Conservation (phyloP, 2,113 vertebrate genomes). For the Lucifuga dentata region DNA sequence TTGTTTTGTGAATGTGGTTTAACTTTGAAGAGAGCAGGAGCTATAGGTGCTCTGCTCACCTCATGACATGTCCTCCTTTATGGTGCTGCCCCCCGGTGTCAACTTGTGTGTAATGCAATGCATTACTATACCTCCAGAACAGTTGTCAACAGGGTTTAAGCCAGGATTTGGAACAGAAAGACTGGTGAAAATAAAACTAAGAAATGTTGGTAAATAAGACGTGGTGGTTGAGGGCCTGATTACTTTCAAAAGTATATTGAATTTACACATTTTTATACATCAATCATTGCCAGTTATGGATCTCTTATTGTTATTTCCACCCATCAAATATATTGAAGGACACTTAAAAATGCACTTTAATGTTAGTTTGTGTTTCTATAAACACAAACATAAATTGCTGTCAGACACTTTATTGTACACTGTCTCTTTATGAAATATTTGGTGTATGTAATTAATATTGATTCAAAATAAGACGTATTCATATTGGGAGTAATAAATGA, state of each 20-base stretch:
- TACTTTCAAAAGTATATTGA: constrained; percentile 10
- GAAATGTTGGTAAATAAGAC: neutral
- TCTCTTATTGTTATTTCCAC: constrained; percentile 1
- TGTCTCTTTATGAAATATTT: neutral
- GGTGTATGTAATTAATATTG: constrained; percentile 3
- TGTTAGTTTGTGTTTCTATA: constrained; percentile 1
- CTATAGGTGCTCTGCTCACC: too few species aligned
- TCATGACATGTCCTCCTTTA: neutral
- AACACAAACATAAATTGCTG: neutral
- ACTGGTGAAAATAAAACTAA: neutral
- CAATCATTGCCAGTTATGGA: neutral
- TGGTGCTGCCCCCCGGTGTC: constrained; percentile 64
- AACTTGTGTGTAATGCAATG: neutral
- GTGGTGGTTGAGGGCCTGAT: neutral
- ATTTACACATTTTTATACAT: too few species aligned
- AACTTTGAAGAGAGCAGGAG: too few species aligned
- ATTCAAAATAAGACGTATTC: constrained; percentile 15
- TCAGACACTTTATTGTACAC: constrained; percentile 25
- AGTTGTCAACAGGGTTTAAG: constrained; percentile 12
- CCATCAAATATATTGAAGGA: constrained; percentile 1
- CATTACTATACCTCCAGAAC: neutral
- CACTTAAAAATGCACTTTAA: constrained; percentile 63
- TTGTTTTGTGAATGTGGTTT: neutral
- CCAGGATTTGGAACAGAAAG: constrained; percentile 18
- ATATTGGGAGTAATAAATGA: constrained; percentile 18